Percentiles rank a stretch among this genome's conserved stretches.
phyloP scores from a whole-genome alignment of 1,140 invertebrate species.

The Micrasema minimum region DNA sequence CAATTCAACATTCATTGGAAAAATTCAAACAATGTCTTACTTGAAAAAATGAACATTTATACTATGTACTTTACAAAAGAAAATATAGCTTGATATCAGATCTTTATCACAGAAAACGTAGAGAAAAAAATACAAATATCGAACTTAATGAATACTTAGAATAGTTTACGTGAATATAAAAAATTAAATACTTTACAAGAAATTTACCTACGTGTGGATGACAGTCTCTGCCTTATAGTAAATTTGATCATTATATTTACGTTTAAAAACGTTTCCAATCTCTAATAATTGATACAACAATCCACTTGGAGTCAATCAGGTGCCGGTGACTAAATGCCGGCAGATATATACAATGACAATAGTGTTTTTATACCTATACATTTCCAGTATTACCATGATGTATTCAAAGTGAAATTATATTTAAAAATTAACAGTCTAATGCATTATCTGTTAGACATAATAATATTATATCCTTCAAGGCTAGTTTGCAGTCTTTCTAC shows the following conservation, averaged over 20 bases:
- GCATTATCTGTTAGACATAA: conserved; percentile 11
- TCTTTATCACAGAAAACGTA: conserved; percentile 53
- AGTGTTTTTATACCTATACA: too few species aligned
- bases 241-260: conserved; percentile 22
- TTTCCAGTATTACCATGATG: conserved; percentile 5
- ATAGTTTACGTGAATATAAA: conserved; percentile 28
- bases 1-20: conserved; percentile 38
- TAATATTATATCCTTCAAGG: not conserved
- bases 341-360: not conserved
- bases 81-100: conserved; percentile 47
- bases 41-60: conserved; percentile 44
- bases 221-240: conserved; percentile 18
- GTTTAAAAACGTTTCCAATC: conserved; percentile 8
- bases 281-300: conserved; percentile 4
- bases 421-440: conserved; percentile 26
- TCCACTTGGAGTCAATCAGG: conserved; percentile 1
- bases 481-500: conserved; percentile 23
- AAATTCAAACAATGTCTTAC: conserved; percentile 46
- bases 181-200: conserved; percentile 46
- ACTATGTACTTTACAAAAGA: conserved; percentile 35
- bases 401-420: conserved; percentile 14
- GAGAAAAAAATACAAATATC: conserved; percentile 46
- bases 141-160: conserved; percentile 45
- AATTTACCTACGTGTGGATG: conserved; percentile 43
- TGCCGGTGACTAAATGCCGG: conserved; percentile 20